Conservation (phyloP, 2,113 vertebrate genomes). For the Osmerus mordax region DNA sequence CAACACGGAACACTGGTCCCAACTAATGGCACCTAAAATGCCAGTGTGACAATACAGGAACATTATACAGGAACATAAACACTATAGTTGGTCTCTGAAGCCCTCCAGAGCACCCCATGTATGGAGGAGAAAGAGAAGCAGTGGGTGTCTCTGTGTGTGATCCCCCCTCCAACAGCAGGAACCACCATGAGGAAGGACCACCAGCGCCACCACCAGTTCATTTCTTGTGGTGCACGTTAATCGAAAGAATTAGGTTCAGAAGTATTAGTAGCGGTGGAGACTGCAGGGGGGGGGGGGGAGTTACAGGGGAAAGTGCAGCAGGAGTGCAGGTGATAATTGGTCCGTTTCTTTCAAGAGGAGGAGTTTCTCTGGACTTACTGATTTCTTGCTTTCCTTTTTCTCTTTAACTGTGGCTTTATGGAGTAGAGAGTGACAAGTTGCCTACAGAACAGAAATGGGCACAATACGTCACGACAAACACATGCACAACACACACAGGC, state of each 20-base stretch:
- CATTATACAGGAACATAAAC: background rate
- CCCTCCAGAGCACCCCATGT: background rate
- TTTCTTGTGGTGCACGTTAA: background rate
- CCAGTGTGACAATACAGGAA: background rate
- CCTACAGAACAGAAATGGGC: slow-evolving; percentile 99
- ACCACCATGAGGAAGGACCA: background rate
- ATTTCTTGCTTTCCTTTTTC: slow-evolving; percentile 99
- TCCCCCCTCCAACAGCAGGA: background rate
- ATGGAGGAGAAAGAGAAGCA: no score
- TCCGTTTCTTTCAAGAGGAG: slow-evolving; percentile 62
- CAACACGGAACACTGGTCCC: background rate
- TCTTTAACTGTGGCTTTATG: slow-evolving; percentile 99
- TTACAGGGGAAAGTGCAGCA: background rate
- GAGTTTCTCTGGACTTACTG: slow-evolving; percentile 97
- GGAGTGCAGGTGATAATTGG: background rate
- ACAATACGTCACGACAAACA: slow-evolving; percentile 98
- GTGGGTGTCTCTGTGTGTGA: no score
- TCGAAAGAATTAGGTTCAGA: background rate
- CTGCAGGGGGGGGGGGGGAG: background rate
- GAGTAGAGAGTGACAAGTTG: slow-evolving; percentile 99
- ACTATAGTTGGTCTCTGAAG: slow-evolving; percentile 6
- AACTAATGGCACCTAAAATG: background rate
- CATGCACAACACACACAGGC: slow-evolving; percentile 81
- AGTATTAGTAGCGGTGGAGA: slow-evolving; percentile 13
- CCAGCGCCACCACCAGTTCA: background rate